A percentile compares a stretch with the other conserved stretches of the same genome.
Evolutionary conservation across 2,888 invertebrate species (phyloP).

Genomic region (Xanthia togata): DNA sequence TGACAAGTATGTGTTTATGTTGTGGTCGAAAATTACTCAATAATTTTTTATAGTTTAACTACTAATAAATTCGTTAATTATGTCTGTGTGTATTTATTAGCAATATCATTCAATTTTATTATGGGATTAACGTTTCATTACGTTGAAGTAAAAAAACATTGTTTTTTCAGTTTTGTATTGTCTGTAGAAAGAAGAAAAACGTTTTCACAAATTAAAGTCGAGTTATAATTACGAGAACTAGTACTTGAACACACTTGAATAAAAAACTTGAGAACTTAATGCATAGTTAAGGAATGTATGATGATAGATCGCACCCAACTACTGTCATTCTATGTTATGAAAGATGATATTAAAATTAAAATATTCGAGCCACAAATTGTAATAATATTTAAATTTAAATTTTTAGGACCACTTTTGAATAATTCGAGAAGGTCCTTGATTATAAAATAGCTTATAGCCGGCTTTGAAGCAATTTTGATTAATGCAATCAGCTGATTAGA

Average conservation of each 20-base stretch:
- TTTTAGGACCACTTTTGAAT: constrained; percentile 6
- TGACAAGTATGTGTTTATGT: not conserved
- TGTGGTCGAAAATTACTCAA: not conserved
- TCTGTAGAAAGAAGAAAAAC: too few species aligned
- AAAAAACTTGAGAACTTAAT: too few species aligned
- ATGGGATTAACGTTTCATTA: not conserved
- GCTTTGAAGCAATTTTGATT: constrained; percentile 4
- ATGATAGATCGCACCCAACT: too few species aligned
- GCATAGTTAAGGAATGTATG: too few species aligned
- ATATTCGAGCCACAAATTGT: not conserved
- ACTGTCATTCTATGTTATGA: too few species aligned
- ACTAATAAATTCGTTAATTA: not conserved
- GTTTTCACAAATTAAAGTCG: too few species aligned
- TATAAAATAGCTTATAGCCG: not conserved
- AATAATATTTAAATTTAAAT: not conserved
- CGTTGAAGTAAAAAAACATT: not conserved
- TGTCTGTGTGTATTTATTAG: not conserved
- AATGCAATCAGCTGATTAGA: not conserved
- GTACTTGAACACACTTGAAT: too few species aligned
- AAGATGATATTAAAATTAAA: not conserved
- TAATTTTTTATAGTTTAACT: not conserved
- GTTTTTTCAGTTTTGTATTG: too few species aligned
- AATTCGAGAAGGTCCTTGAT: constrained; percentile 1
- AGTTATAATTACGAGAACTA: too few species aligned
- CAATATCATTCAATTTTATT: not conserved